Conservation (phyloP, 2,888 invertebrate species). For the Drosophila kuntzei region DNA sequence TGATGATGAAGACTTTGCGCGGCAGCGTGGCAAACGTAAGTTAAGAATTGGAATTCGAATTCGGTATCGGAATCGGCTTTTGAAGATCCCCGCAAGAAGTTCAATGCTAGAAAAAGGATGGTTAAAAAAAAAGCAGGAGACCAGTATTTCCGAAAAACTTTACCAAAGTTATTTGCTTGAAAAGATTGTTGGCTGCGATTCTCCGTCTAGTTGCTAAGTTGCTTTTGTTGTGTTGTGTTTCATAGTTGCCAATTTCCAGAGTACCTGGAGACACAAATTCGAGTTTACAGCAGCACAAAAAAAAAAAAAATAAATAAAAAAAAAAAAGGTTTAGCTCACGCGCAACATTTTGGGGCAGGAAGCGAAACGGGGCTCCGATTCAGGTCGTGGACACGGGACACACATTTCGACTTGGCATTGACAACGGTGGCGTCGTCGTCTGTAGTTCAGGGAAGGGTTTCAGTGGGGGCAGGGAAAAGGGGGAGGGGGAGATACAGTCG, state of each 20-base stretch:
- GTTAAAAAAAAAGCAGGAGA: constrained; percentile 1
- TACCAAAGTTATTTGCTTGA: constrained; percentile 26
- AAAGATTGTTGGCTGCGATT: constrained; percentile 1
- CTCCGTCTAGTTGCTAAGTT: constrained; percentile 2
- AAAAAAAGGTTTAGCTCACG: constrained; percentile 42
- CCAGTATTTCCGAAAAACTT: constrained; percentile 12
- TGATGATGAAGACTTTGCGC: constrained; percentile 11
- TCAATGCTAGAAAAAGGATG: constrained; percentile 11
- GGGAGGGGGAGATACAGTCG: constrained; percentile 27
- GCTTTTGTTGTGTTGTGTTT: constrained; percentile 7
- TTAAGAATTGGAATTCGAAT: constrained; percentile 17
- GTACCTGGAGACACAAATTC: constrained; percentile 35
- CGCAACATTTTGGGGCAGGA: constrained; percentile 45
- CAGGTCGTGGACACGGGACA: constrained; percentile 50
- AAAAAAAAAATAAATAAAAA: not conserved
- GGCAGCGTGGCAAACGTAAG: constrained; percentile 12
- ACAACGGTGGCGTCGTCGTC: constrained; percentile 65
- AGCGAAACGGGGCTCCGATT: constrained; percentile 29
- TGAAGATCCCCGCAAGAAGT: constrained; percentile 8
- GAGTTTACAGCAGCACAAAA: not conserved
- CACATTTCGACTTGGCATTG: constrained; percentile 66
- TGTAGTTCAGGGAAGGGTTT: not conserved
- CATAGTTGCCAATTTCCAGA: constrained; percentile 44
- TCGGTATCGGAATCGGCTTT: not conserved
- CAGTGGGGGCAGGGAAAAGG: not conserved